phyloP scores from a whole-genome alignment of 2,113 vertebrate species.

The Bos taurus region ARS-UCD2.0 NC_037357.1:82885001-82885500 shows the following conservation, averaged over 20 bases:
- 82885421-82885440: constrained; percentile 19
- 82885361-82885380: constrained; percentile 37
- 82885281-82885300: not conserved
- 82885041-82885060: too few relatives aligned
- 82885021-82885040: too few relatives aligned
- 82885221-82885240: not conserved
- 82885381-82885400: constrained; percentile 22
- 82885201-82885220: not conserved
- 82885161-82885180: not conserved
- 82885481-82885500: not conserved
- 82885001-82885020: too few relatives aligned
- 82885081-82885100: not conserved
- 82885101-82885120: not conserved
- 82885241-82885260: not conserved
- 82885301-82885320: not conserved
- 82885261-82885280: not conserved
- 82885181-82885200: not conserved
- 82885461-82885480: constrained; percentile 8
- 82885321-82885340: constrained; percentile 16
- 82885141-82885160: not conserved
- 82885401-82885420: not conserved
- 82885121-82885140: not conserved
- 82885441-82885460: constrained; percentile 45
- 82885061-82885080: not conserved
- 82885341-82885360: constrained; percentile 21